phyloP scores from a whole-genome alignment of 23 tunicate species.

The Oikopleura vanhoeffeni region DNA sequence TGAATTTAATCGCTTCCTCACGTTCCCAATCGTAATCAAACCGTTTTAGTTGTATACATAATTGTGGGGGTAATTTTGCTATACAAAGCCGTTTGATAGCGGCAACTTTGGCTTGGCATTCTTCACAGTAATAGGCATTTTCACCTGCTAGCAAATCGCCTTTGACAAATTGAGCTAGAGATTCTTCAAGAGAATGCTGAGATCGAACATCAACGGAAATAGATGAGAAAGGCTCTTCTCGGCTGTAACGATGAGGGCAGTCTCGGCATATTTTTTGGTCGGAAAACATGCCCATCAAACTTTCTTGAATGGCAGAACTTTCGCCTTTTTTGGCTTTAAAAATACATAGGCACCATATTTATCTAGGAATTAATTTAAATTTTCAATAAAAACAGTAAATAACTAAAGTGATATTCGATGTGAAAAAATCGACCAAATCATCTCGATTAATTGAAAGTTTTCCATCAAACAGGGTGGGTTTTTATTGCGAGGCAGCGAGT shows the following conservation, averaged over 20 bases:
- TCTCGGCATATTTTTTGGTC: slow-evolving; percentile 84
- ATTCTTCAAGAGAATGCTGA: slow-evolving; percentile 41
- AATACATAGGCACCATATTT: too few relatives aligned
- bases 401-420: background rate
- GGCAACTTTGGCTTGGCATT: slow-evolving; percentile 66
- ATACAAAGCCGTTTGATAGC: slow-evolving; percentile 69
- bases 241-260: slow-evolving; percentile 65
- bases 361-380: too few relatives aligned
- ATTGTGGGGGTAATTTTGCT: slow-evolving; percentile 52
- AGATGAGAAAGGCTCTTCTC: slow-evolving; percentile 70
- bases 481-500: too few relatives aligned
- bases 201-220: slow-evolving; percentile 40
- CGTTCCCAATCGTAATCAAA: slow-evolving; percentile 93
- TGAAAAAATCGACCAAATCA: too few relatives aligned
- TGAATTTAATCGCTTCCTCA: slow-evolving; percentile 51
- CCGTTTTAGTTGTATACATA: slow-evolving; percentile 73
- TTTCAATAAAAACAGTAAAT: background rate
- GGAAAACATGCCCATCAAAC: slow-evolving; percentile 38
- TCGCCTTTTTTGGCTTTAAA: too few relatives aligned
- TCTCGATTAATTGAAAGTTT: too few relatives aligned
- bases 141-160: slow-evolving; percentile 81
- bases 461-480: too few relatives aligned
- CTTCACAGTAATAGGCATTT: slow-evolving; percentile 77
- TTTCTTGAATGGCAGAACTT: slow-evolving; percentile 15
- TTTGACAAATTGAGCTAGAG: slow-evolving; percentile 45